Evolutionary conservation across 92 coral and sea anemone species (phyloP).

Genomic region (Epizoanthus fatuus): DNA sequence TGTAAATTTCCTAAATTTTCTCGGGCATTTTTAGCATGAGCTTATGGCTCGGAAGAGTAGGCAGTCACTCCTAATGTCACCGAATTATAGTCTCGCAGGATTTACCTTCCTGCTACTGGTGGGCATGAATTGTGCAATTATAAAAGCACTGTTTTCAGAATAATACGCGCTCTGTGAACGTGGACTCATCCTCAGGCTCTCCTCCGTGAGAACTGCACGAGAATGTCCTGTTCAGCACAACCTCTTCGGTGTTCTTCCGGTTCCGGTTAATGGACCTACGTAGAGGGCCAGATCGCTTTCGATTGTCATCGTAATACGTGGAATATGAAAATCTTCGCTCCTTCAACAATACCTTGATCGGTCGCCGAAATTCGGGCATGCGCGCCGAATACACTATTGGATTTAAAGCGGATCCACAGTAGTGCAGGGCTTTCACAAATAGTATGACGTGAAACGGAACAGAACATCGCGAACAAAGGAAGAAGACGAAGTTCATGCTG

Average conservation of each 20-base stretch:
- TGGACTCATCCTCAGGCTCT: constrained; percentile 23
- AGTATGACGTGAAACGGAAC: constrained; percentile 61
- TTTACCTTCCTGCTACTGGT: too few species aligned
- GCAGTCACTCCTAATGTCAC: too few species aligned
- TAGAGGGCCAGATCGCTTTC: constrained; percentile 35
- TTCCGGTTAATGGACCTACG: constrained; percentile 27
- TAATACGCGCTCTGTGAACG: constrained; percentile 35
- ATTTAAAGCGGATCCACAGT: constrained; percentile 81
- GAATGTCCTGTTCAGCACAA: constrained; percentile 29
- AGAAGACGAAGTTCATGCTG: constrained; percentile 79
- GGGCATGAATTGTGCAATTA: too few species aligned
- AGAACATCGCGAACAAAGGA: constrained; percentile 64
- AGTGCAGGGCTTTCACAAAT: constrained; percentile 78
- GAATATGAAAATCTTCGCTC: constrained; percentile 74
- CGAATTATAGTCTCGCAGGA: too few species aligned
- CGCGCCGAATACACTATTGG: constrained; percentile 87
- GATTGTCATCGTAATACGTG: constrained; percentile 55
- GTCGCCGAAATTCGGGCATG: constrained; percentile 88
- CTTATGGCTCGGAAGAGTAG: too few species aligned
- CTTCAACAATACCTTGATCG: constrained; percentile 60
- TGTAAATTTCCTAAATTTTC: background rate
- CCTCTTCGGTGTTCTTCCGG: constrained; percentile 48
- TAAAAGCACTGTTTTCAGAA: too few species aligned
- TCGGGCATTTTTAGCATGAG: too few species aligned
- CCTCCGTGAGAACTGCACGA: constrained; percentile 13